A percentile compares a stretch with the other conserved stretches of the same genome.
Conservation (phyloP, 64 coral and sea anemone species). For the Actinia tenebrosa region DNA sequence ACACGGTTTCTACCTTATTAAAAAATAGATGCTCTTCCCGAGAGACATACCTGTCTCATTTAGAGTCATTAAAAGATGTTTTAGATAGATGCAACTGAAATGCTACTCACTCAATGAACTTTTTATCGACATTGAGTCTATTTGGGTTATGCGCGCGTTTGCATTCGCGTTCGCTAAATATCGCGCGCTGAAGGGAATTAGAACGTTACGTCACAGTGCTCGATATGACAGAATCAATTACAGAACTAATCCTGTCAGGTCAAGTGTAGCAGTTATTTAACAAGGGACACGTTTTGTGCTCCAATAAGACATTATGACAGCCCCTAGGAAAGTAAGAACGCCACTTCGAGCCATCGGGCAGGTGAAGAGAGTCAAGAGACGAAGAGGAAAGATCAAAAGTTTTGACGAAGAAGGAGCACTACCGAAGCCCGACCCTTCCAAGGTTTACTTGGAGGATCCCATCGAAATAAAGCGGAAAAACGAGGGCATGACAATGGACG, state of each 20-base stretch:
- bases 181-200: neutral
- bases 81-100: too few relatives aligned
- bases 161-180: neutral
- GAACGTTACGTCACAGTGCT: neutral
- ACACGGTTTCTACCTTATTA: too few relatives aligned
- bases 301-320: neutral
- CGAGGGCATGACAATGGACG: conserved; percentile 14
- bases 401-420: neutral
- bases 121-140: too few relatives aligned
- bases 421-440: neutral
- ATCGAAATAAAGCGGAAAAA: neutral
- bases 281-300: neutral
- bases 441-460: conserved; percentile 23
- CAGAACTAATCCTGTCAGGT: neutral
- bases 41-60: too few relatives aligned
- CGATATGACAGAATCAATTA: neutral
- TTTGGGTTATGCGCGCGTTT: neutral
- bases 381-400: neutral
- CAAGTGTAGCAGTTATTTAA: neutral
- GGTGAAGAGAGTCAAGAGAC: neutral
- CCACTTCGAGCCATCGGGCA: neutral
- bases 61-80: too few relatives aligned
- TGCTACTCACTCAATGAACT: too few relatives aligned
- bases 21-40: too few relatives aligned
- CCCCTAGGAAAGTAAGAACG: neutral